Evolutionary conservation across 1,140 invertebrate genomes (phyloP).

Genomic region (Caenorhabditis remanei): DNA sequence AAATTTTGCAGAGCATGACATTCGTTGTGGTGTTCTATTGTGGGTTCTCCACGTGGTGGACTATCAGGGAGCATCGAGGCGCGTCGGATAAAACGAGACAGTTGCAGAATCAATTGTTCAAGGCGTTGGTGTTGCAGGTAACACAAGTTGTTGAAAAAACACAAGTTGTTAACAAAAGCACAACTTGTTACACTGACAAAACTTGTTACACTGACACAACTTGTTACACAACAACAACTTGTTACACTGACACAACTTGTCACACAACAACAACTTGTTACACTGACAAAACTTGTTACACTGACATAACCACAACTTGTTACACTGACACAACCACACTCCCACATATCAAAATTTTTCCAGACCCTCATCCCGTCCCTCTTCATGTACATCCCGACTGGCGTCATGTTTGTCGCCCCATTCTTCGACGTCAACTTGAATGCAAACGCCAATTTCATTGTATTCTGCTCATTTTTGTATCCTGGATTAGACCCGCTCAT

Average conservation of each 20-base stretch:
- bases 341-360: too few species aligned
- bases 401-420: constrained; percentile 48
- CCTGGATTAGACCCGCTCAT: constrained; percentile 18
- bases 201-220: too few species aligned
- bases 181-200: too few species aligned
- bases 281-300: too few species aligned
- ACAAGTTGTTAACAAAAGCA: not conserved
- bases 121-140: constrained; percentile 17
- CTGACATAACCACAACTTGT: not conserved
- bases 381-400: constrained; percentile 43
- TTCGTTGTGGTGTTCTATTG: constrained; percentile 32
- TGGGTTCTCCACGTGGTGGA: constrained; percentile 15
- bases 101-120: constrained; percentile 22
- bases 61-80: constrained; percentile 8
- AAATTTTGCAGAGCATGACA: not conserved
- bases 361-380: constrained; percentile 9
- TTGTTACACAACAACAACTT: too few species aligned
- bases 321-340: too few species aligned
- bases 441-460: constrained; percentile 30
- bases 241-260: too few species aligned
- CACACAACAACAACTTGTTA: too few species aligned
- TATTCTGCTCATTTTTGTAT: constrained; percentile 49
- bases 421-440: constrained; percentile 49
- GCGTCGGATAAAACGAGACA: constrained; percentile 16
- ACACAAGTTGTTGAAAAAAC: not conserved